Evolutionary conservation across 2,888 invertebrate species (phyloP), one percentile per base, ranked within the genome.

Genomic region (Papilio demoleus): DNA sequence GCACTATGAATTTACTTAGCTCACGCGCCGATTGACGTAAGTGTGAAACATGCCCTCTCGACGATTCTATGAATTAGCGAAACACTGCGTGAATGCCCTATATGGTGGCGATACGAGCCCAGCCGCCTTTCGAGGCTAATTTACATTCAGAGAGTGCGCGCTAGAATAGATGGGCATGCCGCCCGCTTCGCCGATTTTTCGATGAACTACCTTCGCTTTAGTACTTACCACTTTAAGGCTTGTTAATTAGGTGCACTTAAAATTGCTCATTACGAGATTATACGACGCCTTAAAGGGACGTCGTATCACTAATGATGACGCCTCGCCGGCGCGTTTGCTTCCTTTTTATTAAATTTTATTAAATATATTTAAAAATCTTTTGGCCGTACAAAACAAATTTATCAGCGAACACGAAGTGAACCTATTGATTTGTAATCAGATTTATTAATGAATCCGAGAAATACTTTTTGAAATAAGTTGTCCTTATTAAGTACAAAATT

Each of bases 41-140:
- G 90, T 90, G 89, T 84, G 88, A 90, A 90, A 88, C 83, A 87
- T 80, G 85, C 88, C 84, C 88, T 85, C 87, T 88, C 82, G 75
- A 84, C 80, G 78, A 80, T 79, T 78, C 76, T 77, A 75, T 81
- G 80, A 77, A 77, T 79, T 78, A 79, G 76, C 75, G 77, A 77
- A 80, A 82, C 83, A 88, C 82, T 85, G 84, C 84, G 85, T 88
- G 86, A 88, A 90, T 89, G 80, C 87, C 83, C 84, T 83, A 81
- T 85, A 84, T 83, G 84, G 82, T 83, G 88, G 85, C 79, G 88
- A 89, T 88, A 86, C 61, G 88, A 81, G 82, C 78, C 76, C 74
- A 75, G 73, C 77, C 80, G 77, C 76, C 80, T 79, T 81, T 79
- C 72, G 77, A 76, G 77, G 80, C 79, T 79, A 81, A 81, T 84